Evolutionary conservation across 2,797 vertebrate species (phyloP), one percentile per base, ranked within the genome.

Genomic region (Myotis daubentonii): DNA sequence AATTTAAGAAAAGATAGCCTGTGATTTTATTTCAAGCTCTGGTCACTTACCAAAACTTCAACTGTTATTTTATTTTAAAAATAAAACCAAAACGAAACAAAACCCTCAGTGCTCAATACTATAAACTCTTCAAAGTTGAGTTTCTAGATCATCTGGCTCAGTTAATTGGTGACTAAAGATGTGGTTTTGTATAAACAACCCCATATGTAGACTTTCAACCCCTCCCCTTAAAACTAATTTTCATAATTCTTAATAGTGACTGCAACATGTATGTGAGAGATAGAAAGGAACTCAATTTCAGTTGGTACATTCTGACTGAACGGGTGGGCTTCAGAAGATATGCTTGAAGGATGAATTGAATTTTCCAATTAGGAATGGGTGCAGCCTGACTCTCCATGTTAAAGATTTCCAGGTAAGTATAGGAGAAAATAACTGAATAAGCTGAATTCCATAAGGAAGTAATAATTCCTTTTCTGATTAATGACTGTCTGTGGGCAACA

Each of bases 401-500:
- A 89, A 91, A 85, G 72, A 91, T 83, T 89, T 89, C 89, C 30
- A 95, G 87, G 81, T 94, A 96, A 68, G 38, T 62, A 94, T 44
- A 91, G 89, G 65, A 74, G 62, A 53, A 74, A 66, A 74, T 68
- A 71, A 49, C 25, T 66, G 20, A 68, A 44, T 44, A 44, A 93
- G 57, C 72, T 88, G 53, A 95, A 81, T 93, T 95, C 93, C 78
- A 88, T 80, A 90, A 89, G 92, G 91, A 96, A 95, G 57, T 71
- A 74, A 86, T 93, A 82, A 95, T 86, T 94, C 33, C 30, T 36
- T 87, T 95, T 93, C 85, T 94, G 95, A 93, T 90, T 91, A 97
- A 95, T 92, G 92, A 78, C 53, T 74, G 41, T 81, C 80, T 82
- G 88, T 38, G 62, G 57, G 47, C 28, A 92, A 44, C n/a, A 86